Conservation (phyloP, 2,888 invertebrate genomes). For the Bugulina stolonifera region DNA sequence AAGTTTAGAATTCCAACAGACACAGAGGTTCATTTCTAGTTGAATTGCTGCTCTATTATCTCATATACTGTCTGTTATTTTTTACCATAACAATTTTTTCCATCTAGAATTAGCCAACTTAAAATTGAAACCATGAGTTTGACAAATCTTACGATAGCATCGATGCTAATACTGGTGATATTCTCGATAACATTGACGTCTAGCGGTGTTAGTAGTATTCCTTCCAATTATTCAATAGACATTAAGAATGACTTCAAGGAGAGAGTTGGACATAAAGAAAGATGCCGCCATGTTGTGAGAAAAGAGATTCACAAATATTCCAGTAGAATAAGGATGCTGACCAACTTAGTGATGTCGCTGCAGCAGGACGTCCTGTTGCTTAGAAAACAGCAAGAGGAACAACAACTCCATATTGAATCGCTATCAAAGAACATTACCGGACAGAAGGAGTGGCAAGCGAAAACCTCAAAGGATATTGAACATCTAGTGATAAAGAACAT, state of each 20-base stretch:
- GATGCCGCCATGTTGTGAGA: constrained; percentile 8
- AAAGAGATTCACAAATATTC: not conserved
- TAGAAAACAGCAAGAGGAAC: not conserved
- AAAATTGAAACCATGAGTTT: too few species aligned
- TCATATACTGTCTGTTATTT: too few species aligned
- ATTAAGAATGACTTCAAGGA: not conserved
- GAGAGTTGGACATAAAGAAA: not conserved
- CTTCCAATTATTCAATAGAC: not conserved
- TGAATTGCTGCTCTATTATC: too few species aligned
- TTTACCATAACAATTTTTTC: too few species aligned
- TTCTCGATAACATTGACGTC: too few species aligned
- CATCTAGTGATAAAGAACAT: not conserved
- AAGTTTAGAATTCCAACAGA: too few species aligned
- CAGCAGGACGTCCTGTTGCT: not conserved
- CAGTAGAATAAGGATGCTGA: not conserved
- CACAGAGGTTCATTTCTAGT: too few species aligned
- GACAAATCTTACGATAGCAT: too few species aligned
- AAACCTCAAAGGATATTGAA: not conserved
- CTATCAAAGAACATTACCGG: not conserved
- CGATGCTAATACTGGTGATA: too few species aligned
- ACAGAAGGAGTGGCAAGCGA: not conserved
- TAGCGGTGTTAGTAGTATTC: too few species aligned
- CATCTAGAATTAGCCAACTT: too few species aligned
- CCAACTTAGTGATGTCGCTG: not conserved
- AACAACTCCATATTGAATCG: not conserved